Percentiles rank a stretch among this genome's conserved stretches.
These are phyloP conservation scores for Brachycybe producta DNA, from an alignment of 2,888 invertebrate genomes.

Conservation along the genomic window DNA sequence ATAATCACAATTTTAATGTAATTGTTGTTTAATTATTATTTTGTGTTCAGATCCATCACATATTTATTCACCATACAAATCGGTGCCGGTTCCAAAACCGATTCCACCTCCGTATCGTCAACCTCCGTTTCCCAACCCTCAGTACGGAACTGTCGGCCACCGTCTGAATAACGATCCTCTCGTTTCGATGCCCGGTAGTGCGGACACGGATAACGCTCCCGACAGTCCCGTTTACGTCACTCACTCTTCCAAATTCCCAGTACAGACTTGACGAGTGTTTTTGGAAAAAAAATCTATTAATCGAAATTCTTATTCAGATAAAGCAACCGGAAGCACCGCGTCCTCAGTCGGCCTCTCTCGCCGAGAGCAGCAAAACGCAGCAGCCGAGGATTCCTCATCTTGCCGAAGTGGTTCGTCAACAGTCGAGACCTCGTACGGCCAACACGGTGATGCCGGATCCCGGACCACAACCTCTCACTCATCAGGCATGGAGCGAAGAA, in stretches of 20 bases:
- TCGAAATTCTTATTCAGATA: neutral
- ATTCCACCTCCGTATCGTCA: conserved; percentile 16
- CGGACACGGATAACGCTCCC: conserved; percentile 1
- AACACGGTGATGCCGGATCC: conserved; percentile 4
- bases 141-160: neutral
- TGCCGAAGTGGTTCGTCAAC: neutral
- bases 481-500: conserved; percentile 15
- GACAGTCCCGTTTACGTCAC: conserved; percentile 8
- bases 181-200: conserved; percentile 8
- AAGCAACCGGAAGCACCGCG: too few relatives aligned
- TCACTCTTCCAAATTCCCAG: conserved; percentile 15
- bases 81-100: conserved; percentile 16
- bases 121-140: conserved; percentile 8
- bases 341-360: too few relatives aligned
- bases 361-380: neutral
- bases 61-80: conserved; percentile 12
- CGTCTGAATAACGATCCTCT: conserved; percentile 7
- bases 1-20: too few relatives aligned
- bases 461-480: neutral
- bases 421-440: neutral
- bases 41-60: neutral
- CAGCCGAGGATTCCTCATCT: conserved; percentile 5
- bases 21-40: too few relatives aligned
- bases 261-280: neutral
- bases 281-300: neutral